phyloP scores from a whole-genome alignment of 1,140 invertebrate genomes.

The Ruditapes philippinarum region DNA sequence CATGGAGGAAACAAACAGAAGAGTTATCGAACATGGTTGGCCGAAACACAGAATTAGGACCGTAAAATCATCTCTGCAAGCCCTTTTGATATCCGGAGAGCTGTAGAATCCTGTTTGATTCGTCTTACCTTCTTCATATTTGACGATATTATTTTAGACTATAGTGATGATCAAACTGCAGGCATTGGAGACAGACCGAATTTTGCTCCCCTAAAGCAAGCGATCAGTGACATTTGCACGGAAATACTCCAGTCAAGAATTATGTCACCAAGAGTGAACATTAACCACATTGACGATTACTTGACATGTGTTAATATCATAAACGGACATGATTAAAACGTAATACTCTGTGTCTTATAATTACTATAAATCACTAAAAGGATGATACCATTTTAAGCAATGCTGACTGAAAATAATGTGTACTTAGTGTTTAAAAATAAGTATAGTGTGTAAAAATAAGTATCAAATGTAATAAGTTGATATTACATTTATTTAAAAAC shows the following conservation, averaged over 20 bases:
- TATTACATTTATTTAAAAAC: too few relatives aligned
- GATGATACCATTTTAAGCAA: too few relatives aligned
- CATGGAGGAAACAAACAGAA: slow-evolving; percentile 46
- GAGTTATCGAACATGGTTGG: slow-evolving; percentile 34
- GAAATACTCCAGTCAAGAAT: slow-evolving; percentile 15
- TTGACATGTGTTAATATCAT: slow-evolving; percentile 20
- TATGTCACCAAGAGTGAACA: slow-evolving; percentile 1
- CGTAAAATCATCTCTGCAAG: slow-evolving; percentile 2
- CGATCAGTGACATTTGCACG: slow-evolving; percentile 25
- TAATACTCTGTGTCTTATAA: too few relatives aligned
- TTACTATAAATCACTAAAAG: too few relatives aligned
- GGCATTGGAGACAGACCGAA: slow-evolving; percentile 16
- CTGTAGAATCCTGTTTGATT: too few relatives aligned
- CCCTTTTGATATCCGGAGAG: neutral
- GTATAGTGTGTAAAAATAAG: too few relatives aligned
- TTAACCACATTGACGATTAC: slow-evolving; percentile 24
- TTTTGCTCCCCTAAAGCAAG: slow-evolving; percentile 8
- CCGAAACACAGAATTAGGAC: slow-evolving; percentile 45
- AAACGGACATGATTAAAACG: slow-evolving; percentile 3
- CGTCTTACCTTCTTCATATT: slow-evolving; percentile 4
- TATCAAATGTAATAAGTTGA: too few relatives aligned
- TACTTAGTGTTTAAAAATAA: too few relatives aligned
- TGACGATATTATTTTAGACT: slow-evolving; percentile 10
- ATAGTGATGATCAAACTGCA: neutral
- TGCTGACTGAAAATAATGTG: too few relatives aligned